A percentile compares a stretch with the other conserved stretches of the same genome.
These are phyloP conservation scores for Teleiodes luculella DNA, from an alignment of 2,888 invertebrate species.

Conservation along the genomic window DNA sequence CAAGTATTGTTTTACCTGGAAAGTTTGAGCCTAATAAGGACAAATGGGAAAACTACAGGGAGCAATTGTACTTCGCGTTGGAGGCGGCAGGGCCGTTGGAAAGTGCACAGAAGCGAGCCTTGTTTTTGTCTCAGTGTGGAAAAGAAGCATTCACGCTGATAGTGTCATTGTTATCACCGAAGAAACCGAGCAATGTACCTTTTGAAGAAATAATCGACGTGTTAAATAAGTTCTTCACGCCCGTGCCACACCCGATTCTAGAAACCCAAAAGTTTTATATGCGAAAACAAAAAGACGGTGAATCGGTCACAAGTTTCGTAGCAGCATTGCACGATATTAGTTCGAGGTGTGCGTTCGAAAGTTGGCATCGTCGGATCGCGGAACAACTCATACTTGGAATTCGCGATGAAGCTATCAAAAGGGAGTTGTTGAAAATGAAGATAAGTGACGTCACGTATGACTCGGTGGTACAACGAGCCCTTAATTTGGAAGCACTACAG, in stretches of 20 bases:
- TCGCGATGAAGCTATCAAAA: no score
- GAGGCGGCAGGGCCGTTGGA: constrained; percentile 11
- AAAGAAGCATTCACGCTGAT: constrained; percentile 14
- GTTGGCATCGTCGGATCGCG: no score
- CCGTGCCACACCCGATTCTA: constrained; percentile 16
- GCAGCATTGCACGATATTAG: neutral
- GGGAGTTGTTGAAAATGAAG: no score
- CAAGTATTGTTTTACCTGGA: constrained; percentile 13
- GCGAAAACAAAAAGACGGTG: neutral
- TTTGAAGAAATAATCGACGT: constrained; percentile 14
- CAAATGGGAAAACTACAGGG: constrained; percentile 13
- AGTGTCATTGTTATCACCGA: constrained; percentile 12
- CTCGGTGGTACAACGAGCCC: no score
- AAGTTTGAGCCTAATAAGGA: constrained; percentile 15
- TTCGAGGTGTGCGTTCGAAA: neutral
- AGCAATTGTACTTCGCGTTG: constrained; percentile 1
- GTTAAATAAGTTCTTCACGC: constrained; percentile 15
- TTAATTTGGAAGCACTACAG: no score
- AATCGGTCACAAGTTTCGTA: neutral
- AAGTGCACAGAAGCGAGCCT: constrained; percentile 16
- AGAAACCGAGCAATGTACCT: constrained; percentile 13
- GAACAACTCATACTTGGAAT: no score
- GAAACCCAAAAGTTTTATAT: constrained; percentile 5
- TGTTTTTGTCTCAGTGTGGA: constrained; percentile 18
- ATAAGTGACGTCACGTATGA: no score